Evolutionary conservation across 2,888 invertebrate species (phyloP).

Genomic region (Polymixis lichenea): DNA sequence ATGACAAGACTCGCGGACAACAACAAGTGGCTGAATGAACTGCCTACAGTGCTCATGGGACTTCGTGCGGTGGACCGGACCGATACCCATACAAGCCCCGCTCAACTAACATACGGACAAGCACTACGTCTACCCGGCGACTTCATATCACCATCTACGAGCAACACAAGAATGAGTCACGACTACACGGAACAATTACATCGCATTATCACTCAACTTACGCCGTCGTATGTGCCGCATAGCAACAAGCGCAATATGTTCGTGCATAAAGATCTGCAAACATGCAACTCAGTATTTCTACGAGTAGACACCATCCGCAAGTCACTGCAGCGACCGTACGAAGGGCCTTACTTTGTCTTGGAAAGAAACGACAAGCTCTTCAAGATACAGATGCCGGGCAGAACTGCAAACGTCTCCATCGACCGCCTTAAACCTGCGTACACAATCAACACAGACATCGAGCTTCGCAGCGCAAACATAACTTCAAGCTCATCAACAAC

Average conservation of each 20-base stretch:
- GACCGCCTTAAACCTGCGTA: background rate
- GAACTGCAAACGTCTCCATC: background rate
- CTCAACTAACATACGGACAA: too few species aligned
- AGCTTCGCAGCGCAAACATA: background rate
- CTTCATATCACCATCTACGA: too few species aligned
- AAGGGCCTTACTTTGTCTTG: background rate
- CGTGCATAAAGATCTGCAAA: background rate
- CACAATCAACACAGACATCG: background rate
- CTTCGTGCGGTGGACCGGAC: background rate
- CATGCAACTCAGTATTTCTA: background rate
- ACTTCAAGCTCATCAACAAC: background rate
- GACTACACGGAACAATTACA: too few species aligned
- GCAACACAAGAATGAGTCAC: too few species aligned
- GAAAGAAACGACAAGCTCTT: constrained; percentile 1
- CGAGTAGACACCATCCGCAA: background rate
- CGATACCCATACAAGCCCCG: too few species aligned
- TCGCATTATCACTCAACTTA: too few species aligned
- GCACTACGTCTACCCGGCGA: too few species aligned
- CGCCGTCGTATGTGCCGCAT: too few species aligned
- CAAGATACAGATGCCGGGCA: background rate
- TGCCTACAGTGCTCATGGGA: too few species aligned
- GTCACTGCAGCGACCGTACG: background rate
- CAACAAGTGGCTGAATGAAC: too few species aligned
- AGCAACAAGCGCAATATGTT: too few species aligned
- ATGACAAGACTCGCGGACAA: too few species aligned